Evolutionary conservation across 2,113 vertebrate species (phyloP), one percentile per base, ranked within the genome.

Genomic region (Coturnix japonica): DNA sequence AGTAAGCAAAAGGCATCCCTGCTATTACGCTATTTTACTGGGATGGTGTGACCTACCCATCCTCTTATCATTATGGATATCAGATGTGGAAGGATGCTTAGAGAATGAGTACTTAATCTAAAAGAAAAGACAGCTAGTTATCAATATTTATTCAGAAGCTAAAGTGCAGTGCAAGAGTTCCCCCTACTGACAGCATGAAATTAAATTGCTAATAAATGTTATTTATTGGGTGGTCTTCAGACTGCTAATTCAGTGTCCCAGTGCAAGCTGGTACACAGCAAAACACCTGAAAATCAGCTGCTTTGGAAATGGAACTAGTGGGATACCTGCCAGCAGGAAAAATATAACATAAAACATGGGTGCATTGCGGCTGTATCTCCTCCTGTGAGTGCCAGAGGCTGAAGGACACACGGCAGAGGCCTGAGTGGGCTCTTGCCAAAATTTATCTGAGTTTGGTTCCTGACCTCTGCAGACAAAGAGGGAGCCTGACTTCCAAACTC

Each of bases 141-240:
- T 35, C 41, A 56, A 41, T 26, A 73, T 30, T 87, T 63, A 65
- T 76, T 82, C 54, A 67, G 66, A 81, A 12, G 26, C 81, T 53
- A 66, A 85, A 73, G 13, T 60, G 66, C 46, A 85, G 91, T 95
- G 90, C 94, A 96, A 95, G 21, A 91, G 93, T 95, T 95, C 95
- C 95, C 95, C 95, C 95, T 96, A 85, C 93, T 85, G 95, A 95
- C 94, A 63, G 51, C 41, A 87, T 0, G 0, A 71, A 80, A 76
- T 41, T 72, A 59, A 46, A 61, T 63, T 57, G 35, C 14, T 75
- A 47, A 74, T 43, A 81, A 47, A 46, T 35, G 41, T n/a, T 65
- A 19, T 74, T 83, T 86, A 47, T 73, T 56, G 47, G 51, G 43
- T 73, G 63, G 54, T 87, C 75, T 49, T 85, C 35, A 64, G 43